Evolutionary conservation across 2,888 invertebrate species (phyloP), one percentile per base, ranked within the genome.

Genomic region (Doris montereyensis): DNA sequence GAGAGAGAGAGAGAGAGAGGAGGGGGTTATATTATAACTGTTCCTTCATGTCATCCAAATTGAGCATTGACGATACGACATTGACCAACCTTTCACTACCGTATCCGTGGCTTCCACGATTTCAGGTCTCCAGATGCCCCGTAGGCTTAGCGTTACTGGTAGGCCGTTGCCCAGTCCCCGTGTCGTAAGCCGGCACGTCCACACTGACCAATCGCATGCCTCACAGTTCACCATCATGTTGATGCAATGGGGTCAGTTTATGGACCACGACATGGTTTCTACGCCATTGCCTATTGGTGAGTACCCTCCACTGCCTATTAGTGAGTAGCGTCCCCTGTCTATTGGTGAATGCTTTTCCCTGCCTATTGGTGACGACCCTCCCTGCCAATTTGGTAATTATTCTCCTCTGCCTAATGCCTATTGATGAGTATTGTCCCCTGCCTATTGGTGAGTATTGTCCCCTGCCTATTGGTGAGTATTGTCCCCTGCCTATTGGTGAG

Each of bases 131-230:
- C 79, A 81, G 60, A 41, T 76, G 2, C 86, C 85, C 10, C 65
- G 84, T 2, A 74, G 78, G 74, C 70, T 32, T 24, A 81, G 84
- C 57, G 78, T 77, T 2, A 72, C 71, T 8, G 85, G 84, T 1
- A 32, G 65, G 1, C 80, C 73, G 0, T 72, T 86, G 35, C 85
- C 86, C 8, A 85, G 84, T 76, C 78, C 85, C 2, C 79, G 86
- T n/a, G 57, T 81, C 5, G 81, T 86, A 65, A 86, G 86, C 67
- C 84, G 83, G 57, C 58, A 79, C 2, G 74, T 86, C 34, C 86
- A 86, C 74, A 79, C 79, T 24, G 79, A 79, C 34, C 68, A 75
- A 0, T 34, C 26, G 24, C 30, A 65, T 10, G 28, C 71, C 30
- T 76, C 76, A 13, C 24, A 26, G 41, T 79, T 79, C 58, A 70